phyloP scores from a whole-genome alignment of 2,888 invertebrate species.

The Eupsilia transversa region DNA sequence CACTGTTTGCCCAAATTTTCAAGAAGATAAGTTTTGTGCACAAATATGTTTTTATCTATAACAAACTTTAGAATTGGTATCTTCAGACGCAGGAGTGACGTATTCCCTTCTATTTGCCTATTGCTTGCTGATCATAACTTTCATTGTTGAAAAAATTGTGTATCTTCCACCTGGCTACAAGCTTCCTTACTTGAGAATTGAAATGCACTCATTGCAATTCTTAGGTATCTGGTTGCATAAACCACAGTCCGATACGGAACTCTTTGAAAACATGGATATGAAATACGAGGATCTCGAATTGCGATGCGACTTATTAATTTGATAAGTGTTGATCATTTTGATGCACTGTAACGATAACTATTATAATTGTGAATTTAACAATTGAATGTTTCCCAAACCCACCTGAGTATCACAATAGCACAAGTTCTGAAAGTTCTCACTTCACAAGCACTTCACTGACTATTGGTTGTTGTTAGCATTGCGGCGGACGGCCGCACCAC shows the following conservation, averaged over 20 bases:
- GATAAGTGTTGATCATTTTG: conserved; percentile 14
- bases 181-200: conserved; percentile 7
- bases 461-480: conserved; percentile 74
- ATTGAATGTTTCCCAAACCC: conserved; percentile 66
- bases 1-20: background rate
- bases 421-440: conserved; percentile 69
- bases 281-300: conserved; percentile 60
- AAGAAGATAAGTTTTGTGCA: background rate
- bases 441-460: conserved; percentile 75
- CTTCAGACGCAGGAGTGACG: conserved; percentile 54
- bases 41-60: background rate
- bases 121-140: conserved; percentile 5
- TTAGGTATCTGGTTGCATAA: conserved; percentile 38
- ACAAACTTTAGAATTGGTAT: background rate
- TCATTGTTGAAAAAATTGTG: background rate
- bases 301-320: conserved; percentile 57
- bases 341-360: background rate
- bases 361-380: conserved; percentile 9
- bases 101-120: conserved; percentile 45
- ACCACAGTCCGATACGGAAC: conserved; percentile 27
- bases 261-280: conserved; percentile 47
- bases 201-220: conserved; percentile 15
- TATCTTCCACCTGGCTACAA: background rate
- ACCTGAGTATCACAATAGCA: conserved; percentile 76
- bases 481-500: conserved; percentile 80